Percentiles rank a stretch among this genome's conserved stretches.
These are phyloP conservation scores for Hylaeus volcanicus DNA, from an alignment of 1,140 invertebrate genomes.

Conservation along the genomic window DNA sequence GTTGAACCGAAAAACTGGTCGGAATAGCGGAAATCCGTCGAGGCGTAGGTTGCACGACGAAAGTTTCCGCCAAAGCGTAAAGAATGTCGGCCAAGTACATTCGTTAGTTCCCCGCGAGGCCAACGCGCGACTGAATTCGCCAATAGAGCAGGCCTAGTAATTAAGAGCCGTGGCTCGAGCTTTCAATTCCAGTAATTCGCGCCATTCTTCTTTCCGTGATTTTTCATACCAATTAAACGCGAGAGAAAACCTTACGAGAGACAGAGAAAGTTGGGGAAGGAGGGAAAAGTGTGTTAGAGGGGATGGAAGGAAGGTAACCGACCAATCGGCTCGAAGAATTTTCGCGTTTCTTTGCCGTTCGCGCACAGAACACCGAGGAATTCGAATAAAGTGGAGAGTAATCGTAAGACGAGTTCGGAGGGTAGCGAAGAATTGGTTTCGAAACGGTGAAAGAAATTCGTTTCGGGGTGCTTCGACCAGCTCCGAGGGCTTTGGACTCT, in stretches of 20 bases:
- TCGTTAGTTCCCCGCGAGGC: slow-evolving; percentile 40
- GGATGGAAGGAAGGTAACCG: background rate
- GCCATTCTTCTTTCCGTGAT: slow-evolving; percentile 41
- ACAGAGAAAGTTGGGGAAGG: background rate
- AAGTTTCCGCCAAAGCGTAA: slow-evolving; percentile 40
- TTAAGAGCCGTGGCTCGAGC: slow-evolving; percentile 44
- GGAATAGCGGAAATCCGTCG: background rate
- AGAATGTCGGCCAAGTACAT: slow-evolving; percentile 55
- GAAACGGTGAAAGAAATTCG: background rate
- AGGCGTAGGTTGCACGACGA: slow-evolving; percentile 6
- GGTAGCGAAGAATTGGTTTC: background rate
- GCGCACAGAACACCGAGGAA: background rate
- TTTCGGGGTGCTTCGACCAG: background rate
- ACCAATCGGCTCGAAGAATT: slow-evolving; percentile 17
- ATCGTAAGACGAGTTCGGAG: background rate
- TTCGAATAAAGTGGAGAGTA: background rate
- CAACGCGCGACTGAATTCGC: slow-evolving; percentile 44
- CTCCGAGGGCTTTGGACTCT: background rate
- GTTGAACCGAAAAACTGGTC: background rate
- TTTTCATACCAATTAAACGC: slow-evolving; percentile 54
- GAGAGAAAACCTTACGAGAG: background rate
- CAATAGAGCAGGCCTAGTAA: slow-evolving; percentile 50
- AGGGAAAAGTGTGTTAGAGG: background rate
- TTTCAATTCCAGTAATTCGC: slow-evolving; percentile 49
- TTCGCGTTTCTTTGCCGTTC: background rate